Base-by-base conservation (phyloP, 2,797 vertebrate genomes). In the Squalus acanthias region DNA sequence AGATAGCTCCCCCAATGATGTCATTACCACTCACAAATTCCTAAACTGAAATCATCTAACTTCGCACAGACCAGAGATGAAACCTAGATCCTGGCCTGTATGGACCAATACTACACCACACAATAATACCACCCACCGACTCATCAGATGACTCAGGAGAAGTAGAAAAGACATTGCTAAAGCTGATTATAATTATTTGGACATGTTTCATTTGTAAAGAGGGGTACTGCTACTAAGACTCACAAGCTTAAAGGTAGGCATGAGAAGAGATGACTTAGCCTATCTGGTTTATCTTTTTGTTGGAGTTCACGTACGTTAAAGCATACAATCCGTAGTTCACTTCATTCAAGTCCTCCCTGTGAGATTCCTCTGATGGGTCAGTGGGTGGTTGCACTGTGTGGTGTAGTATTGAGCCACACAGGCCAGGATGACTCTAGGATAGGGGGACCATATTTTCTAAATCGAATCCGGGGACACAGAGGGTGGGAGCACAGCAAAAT, bases 1-100 rank as follows among this genome's bases (percentile, higher is more conserved):
- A 93, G 91, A 26, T 93, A 69, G 17, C n/a, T 93, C n/a, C 91
- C 46, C 91, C 63, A 69, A 4, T 69, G 91, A 93, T 69, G 91
- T 93, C 91, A 93, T 93, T 93, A 39, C 17, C 2, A 46, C 63
- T 69, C 63, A 93, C 63, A 93, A 93, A 93, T 93, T 93, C 63
- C 63, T 69, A 93, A 69, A 69, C 0, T 93, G 91, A 93, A 93
- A 39, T 69, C 91, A 67, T 33, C 91, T 67, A 93, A 67, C 63
- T n/a, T 20, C 26, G 91, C 22, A 46, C 63, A 93, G 65, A 69
- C 63, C n/a, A 93, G 65, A 46, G 63, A 67, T 46, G n/a, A 39
- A 93, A 69, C 91, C 46, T 24, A 67, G 91, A 20, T 93, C 63
- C n/a, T 46, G 91, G n/a, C n/a, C 17, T 20, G 20, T 22, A 69